Base-by-base conservation (phyloP, 2,888 invertebrate species). In the Tiliacea citrago region DNA sequence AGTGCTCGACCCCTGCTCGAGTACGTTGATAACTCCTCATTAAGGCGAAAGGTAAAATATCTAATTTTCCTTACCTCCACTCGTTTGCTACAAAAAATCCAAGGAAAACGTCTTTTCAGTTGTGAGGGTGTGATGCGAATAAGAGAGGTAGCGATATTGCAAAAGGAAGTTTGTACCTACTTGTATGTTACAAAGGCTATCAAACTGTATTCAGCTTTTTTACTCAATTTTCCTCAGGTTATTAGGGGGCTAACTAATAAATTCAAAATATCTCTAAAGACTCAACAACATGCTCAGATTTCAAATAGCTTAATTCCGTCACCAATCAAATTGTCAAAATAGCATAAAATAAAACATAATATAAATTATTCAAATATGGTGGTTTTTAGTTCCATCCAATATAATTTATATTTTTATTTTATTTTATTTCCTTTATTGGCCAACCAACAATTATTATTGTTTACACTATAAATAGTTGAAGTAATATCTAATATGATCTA, bases 31-130 rank as follows among this genome's bases (percentile, higher is more conserved):
- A 93, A 93, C 90, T 91, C 90, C 92, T 93, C 93, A 94, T 94
- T 94, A 94, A 89, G 89, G 71, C 84, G 81, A 85, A 77, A 88
- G 88, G 91, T 90, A 91, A 93, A 93, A 92, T 92, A 93, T 93
- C 93, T 93, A 93, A 95, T 95, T 95, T 94, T 89, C 91, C 88
- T 88, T 91, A 90, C 92, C 90, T 91, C 88, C 89, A 83, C 89
- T 87, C 88, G 86, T 90, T 90, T 89, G 90, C 90, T 92, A 91
- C 90, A 92, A 93, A 94, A 94, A 93, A 92, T 91, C 90, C 89
- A 90, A 92, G 92, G 92, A 92, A 92, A 93, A 93, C 92, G 86
- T 88, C 86, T 88, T 90, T 90, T 88, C 84, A 86, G 89, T 83
- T 88, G 87, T 90, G 88, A 86, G 75, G 73, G 77, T 75, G 74